Evolutionary conservation across 2,113 vertebrate genomes (phyloP), one percentile per base, ranked within the genome.

Genomic region (Corydoras maculifer): DNA sequence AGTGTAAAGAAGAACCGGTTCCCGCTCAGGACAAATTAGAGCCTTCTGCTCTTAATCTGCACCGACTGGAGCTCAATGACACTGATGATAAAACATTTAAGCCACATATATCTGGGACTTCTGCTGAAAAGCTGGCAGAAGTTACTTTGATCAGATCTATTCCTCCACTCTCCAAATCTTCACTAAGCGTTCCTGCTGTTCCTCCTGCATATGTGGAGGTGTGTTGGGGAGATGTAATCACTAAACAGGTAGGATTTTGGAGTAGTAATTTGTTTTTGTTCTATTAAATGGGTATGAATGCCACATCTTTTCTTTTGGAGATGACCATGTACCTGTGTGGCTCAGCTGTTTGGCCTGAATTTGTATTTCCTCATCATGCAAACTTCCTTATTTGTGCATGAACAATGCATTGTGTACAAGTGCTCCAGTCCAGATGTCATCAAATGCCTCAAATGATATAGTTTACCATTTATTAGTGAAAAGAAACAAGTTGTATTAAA

Each of bases 141-240:
- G 76, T 89, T 9, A 93, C 92, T 1, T 89, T 98, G 62, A 78
- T 80, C 68, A 50, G 1, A 50, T 97, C 94, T 0, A n/a, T 87
- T 1, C 87, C 90, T 12, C 91, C 92, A 0, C 65, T 99, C 9
- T 94, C 93, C 0, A 80, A 90, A 10, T 88, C 87, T 9, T 63
- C 88, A 14, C 91, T 99, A 18, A 95, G 85, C 81, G 80, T 97
- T 72, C 95, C 97, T 12, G 70, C 86, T n/a, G 77, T 90, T 53
- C 90, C 96, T 10, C 77, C 85, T 8, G 79, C 87, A 0, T 96
- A 88, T 70, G 75, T 98, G 49, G 86, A 94, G 18, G 90, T 94
- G 9, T 65, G 83, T 43, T 86, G 94, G 72, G 82, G 83, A 77
- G 88, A 90, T 31, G 32, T 72, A n/a, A 15, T 15, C 9, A 14